Base-by-base conservation (phyloP, 1,140 invertebrate genomes). In the Brachionus paranguensis region DNA sequence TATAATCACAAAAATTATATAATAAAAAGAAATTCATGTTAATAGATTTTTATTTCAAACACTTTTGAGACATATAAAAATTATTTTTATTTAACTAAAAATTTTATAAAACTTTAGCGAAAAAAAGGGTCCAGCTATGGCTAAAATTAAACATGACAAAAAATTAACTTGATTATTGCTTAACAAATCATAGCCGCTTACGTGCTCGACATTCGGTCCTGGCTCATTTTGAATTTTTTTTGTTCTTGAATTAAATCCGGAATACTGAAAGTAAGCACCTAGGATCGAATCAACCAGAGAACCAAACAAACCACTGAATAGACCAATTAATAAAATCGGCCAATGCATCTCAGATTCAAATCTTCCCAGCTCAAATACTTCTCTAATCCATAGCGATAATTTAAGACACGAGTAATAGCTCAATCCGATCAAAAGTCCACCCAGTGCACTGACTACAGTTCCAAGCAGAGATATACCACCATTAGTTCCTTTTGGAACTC, bases 101-200 rank as follows among this genome's bases (percentile, higher is more conserved):
- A 76, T 20, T 50, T 76, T 76, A 47, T 76, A 76, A 20, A 76
- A 76, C 14, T 76, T 76, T 0, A 76, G 27, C 1, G 72, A 50
- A 5, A 76, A 50, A 76, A 50, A 76, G 12, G 72, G 72, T 24
- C 43, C 53, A 20, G 43, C n/a, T 50, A 79, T 7, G 33, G 76
- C 43, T n/a, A 37, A 17, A 11, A 79, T 43, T 14, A 79, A 64
- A 64, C 50, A 79, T 29, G 76, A 60, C 3, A 79, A 20, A 37
- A 60, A 41, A 24, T 79, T 79, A 0, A 79, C 76, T 79, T 79
- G 76, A 41, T 79, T 79, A 60, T 79, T 79, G 12, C 29, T 60
- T 41, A 79, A 64, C 20, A 79, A 60, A 79, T 79, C 53, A 60
- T 37, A 60, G 10, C 76, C 76, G 24, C 41, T 50, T 60, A 79